Conservation (phyloP, 1,140 invertebrate species). For the Agrypnia vestita region DNA sequence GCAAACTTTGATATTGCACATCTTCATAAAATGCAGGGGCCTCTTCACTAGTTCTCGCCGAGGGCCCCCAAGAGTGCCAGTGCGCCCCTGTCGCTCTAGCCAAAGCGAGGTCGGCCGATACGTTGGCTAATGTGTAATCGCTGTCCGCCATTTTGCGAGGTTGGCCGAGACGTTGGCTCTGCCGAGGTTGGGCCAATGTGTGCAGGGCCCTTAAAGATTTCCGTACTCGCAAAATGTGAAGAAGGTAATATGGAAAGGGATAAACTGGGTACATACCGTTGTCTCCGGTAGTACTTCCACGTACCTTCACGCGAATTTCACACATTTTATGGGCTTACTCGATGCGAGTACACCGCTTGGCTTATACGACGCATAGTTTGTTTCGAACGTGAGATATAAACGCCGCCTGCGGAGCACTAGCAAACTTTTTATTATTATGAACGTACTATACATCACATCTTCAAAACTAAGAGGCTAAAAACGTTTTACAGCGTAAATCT, state of each 20-base stretch:
- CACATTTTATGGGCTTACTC: slow-evolving; percentile 52
- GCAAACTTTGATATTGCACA: too few species aligned
- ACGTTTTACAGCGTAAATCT: slow-evolving; percentile 47
- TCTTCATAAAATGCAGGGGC: too few species aligned
- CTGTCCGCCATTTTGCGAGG: too few species aligned
- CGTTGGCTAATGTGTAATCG: too few species aligned
- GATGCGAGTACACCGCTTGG: slow-evolving; percentile 46
- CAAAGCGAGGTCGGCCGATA: too few species aligned
- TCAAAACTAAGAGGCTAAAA: slow-evolving; percentile 54
- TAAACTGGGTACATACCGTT: slow-evolving; percentile 37
- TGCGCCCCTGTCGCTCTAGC: too few species aligned
- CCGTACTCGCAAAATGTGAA: neutral
- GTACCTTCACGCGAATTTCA: slow-evolving; percentile 49
- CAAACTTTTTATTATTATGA: slow-evolving; percentile 57
- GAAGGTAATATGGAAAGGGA: neutral
- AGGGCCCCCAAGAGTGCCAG: too few species aligned
- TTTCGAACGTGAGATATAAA: slow-evolving; percentile 60
- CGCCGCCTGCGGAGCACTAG: slow-evolving; percentile 41
- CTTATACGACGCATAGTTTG: slow-evolving; percentile 60
- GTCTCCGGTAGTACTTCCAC: slow-evolving; percentile 33
- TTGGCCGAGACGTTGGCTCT: too few species aligned
- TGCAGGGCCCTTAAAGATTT: too few species aligned
- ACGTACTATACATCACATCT: slow-evolving; percentile 47
- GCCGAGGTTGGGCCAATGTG: too few species aligned
- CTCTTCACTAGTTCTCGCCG: too few species aligned